These are phyloP conservation scores for Myathropa florea DNA, from an alignment of 2,888 invertebrate species.

Conservation along the genomic window DNA sequence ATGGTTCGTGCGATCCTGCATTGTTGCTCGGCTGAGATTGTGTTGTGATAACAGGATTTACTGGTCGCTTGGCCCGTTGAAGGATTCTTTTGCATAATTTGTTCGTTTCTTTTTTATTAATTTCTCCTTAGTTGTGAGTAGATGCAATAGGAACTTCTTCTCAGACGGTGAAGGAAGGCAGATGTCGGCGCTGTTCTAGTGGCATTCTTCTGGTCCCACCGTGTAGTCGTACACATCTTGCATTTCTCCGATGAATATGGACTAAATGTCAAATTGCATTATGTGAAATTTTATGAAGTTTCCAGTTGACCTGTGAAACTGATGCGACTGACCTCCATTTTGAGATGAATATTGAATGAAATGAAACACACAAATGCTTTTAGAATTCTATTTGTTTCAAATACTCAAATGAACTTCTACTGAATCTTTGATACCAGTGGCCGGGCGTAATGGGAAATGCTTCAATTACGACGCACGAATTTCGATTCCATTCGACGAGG, in stretches of 20 bases:
- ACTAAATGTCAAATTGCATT: constrained; percentile 53
- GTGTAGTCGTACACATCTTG: no score
- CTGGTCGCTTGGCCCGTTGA: constrained; percentile 57
- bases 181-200: constrained; percentile 21
- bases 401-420: no score
- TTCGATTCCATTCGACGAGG: no score
- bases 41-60: constrained; percentile 69
- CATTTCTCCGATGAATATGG: constrained; percentile 13
- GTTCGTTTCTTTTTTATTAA: constrained; percentile 49
- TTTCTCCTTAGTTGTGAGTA: constrained; percentile 15
- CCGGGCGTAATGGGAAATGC: no score
- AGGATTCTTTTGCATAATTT: constrained; percentile 66
- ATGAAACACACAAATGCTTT: no score
- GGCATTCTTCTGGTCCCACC: no score
- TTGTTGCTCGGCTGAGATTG: constrained; percentile 53
- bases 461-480: no score
- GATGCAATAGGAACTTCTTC: constrained; percentile 25
- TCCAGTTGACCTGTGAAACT: constrained; percentile 31
- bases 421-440: no score
- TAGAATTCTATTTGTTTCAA: no score
- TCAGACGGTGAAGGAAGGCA: constrained; percentile 35
- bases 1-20: constrained; percentile 31
- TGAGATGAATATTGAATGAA: no score
- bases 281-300: constrained; percentile 10
- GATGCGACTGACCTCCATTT: no score